A percentile compares a stretch with the other conserved stretches of the same genome.
phyloP scores from a whole-genome alignment of 2,797 vertebrate species.

The Eulemur mongoz region DNA sequence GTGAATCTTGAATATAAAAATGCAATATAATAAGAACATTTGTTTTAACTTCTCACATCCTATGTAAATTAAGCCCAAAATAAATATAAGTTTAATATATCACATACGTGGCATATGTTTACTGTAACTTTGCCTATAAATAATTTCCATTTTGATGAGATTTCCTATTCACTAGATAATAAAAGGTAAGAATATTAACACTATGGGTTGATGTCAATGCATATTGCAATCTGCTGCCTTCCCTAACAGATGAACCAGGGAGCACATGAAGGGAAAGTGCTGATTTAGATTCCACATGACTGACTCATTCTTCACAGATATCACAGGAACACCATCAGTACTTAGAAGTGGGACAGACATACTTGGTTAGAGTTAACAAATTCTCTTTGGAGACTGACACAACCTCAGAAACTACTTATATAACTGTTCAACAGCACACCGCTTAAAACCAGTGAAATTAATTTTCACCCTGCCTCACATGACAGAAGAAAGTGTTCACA shows the following conservation, averaged over 20 bases:
- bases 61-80: background rate
- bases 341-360: slow-evolving; percentile 7
- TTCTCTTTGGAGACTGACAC: slow-evolving; percentile 32
- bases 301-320: slow-evolving; percentile 34
- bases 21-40: slow-evolving; percentile 43
- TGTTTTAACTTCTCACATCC: slow-evolving; percentile 44
- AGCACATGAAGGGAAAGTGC: background rate
- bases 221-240: background rate
- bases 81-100: slow-evolving; percentile 29
- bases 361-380: slow-evolving; percentile 24
- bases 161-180: background rate
- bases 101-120: slow-evolving; percentile 42
- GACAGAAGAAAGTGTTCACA: slow-evolving; percentile 33
- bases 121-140: slow-evolving; percentile 14
- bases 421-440: slow-evolving; percentile 14
- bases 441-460: slow-evolving; percentile 16
- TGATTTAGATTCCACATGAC: background rate
- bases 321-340: background rate
- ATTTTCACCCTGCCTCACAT: slow-evolving; percentile 36
- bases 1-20: slow-evolving; percentile 35
- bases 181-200: slow-evolving; percentile 22
- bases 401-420: background rate
- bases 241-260: background rate
- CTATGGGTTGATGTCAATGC: background rate
- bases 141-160: slow-evolving; percentile 35